Evolutionary conservation across 1,140 invertebrate species (phyloP), one percentile per base, ranked within the genome.

Genomic region (Aphaenogaster floridana): DNA sequence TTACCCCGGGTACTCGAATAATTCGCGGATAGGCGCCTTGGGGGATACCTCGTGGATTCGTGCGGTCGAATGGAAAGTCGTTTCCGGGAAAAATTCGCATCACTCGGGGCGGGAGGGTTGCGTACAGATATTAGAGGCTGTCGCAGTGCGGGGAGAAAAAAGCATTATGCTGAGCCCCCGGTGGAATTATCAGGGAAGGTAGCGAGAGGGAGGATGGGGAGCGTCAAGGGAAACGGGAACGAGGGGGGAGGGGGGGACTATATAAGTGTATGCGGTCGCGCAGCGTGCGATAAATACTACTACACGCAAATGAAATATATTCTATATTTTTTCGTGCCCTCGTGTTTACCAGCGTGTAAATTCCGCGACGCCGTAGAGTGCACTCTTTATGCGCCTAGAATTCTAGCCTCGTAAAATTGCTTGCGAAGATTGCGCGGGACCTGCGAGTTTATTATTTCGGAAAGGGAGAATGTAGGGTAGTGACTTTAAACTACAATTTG

Each of bases 11-110:
- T 86, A 81, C 78, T 89, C 84, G 79, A 86, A 89, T 91, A 91
- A 91, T 91, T 91, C 88, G 88, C 81, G 42, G 80, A 52, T 71
- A 87, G 68, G 50, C 54, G 89, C 88, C 90, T 89, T 85, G 77
- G 91, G 71, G 90, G 89, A 86, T 86, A 72, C 66, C 74, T 42
- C 52, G 36, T 59, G 83, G 78, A 88, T 86, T 57, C 90, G 88
- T 71, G 88, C 63, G 76, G 78, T 50, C 85, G 90, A 89, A 91
- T 78, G 86, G 83, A 89, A 88, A 85, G 90, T 91, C 91, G 90
- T 91, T 91, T 78, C 90, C 77, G 61, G 85, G 80, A 91, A 91
- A 90, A 88, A 84, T 91, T 91, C 90, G 81, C 90, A 87, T 91
- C 90, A 91, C 90, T 91, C 81, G 52, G 57, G 86, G 81, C 69